Conservation (phyloP, 2,797 vertebrate species). For the Falco naumanni region DNA sequence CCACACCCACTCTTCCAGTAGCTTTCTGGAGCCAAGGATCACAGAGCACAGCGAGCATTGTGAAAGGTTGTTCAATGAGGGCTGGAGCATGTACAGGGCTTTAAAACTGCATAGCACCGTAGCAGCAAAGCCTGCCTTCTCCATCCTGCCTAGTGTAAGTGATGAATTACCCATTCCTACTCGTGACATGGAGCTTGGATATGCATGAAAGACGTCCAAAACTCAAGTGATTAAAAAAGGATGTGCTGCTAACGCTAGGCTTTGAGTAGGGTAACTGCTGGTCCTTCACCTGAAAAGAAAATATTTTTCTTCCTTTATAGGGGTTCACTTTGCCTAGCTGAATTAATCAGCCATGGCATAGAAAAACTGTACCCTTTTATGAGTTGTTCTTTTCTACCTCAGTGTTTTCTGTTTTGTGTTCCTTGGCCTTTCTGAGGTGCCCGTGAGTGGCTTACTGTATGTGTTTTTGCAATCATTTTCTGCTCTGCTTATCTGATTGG, state of each 20-base stretch:
- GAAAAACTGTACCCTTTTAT: background rate
- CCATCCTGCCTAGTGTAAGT: background rate
- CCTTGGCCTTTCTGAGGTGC: conserved; percentile 7
- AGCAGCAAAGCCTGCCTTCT: background rate
- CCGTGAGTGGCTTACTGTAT: background rate
- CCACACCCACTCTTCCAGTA: background rate
- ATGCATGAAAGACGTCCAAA: background rate
- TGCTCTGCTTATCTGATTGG: conserved; percentile 52
- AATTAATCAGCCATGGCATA: background rate
- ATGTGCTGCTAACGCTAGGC: background rate
- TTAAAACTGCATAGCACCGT: background rate
- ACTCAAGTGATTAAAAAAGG: background rate
- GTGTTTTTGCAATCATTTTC: conserved; percentile 39
- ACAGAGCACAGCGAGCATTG: background rate
- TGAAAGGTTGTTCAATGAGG: background rate
- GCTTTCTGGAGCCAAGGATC: background rate
- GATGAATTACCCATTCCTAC: background rate
- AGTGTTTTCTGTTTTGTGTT: background rate
- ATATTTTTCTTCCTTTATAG: background rate
- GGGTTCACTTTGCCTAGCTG: background rate
- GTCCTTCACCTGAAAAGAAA: background rate
- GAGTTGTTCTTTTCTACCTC: background rate
- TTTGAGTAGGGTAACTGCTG: background rate
- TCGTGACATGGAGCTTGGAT: background rate
- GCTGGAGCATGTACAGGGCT: background rate